A percentile compares a stretch with the other conserved stretches of the same genome.
Evolutionary conservation across 2,797 vertebrate species (phyloP).

Genomic region (Pteronotus mesoamericanus): DNA sequence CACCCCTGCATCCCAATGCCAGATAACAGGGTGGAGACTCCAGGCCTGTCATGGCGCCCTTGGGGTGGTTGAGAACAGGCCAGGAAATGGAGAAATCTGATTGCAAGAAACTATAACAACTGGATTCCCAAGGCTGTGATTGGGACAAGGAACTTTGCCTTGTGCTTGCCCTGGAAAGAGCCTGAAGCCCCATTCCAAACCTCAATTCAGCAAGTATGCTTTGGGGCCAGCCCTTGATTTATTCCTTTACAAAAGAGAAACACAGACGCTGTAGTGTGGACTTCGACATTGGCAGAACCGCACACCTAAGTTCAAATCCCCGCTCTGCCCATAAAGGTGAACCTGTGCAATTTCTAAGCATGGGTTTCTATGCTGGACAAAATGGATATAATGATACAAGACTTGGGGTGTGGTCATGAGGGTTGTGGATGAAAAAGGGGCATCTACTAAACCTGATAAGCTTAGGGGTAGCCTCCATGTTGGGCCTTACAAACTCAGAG

Average conservation of each 20-base stretch:
- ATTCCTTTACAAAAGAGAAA: conserved; percentile 5
- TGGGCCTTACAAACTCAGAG: neutral
- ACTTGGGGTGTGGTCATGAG: neutral
- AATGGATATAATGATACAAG: neutral
- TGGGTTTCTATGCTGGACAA: neutral
- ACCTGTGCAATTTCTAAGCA: neutral
- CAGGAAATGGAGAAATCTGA: neutral
- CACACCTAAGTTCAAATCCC: neutral
- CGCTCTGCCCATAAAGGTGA: neutral
- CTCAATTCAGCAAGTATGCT: neutral
- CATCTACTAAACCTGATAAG: neutral
- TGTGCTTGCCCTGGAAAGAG: neutral
- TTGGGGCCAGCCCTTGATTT: neutral
- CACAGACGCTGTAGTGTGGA: neutral
- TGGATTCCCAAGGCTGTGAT: neutral
- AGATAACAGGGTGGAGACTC: conserved; percentile 20
- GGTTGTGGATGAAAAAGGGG: neutral
- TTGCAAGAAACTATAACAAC: conserved; percentile 2
- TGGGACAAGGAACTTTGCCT: conserved; percentile 32
- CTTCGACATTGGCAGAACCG: neutral
- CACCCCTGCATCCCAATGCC: neutral
- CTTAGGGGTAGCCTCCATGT: neutral
- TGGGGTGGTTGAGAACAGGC: neutral
- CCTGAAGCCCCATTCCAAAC: neutral
- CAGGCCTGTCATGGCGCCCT: neutral